Evolutionary conservation across 2,113 vertebrate species (phyloP).

Genomic region (Cnemophilus loriae): DNA sequence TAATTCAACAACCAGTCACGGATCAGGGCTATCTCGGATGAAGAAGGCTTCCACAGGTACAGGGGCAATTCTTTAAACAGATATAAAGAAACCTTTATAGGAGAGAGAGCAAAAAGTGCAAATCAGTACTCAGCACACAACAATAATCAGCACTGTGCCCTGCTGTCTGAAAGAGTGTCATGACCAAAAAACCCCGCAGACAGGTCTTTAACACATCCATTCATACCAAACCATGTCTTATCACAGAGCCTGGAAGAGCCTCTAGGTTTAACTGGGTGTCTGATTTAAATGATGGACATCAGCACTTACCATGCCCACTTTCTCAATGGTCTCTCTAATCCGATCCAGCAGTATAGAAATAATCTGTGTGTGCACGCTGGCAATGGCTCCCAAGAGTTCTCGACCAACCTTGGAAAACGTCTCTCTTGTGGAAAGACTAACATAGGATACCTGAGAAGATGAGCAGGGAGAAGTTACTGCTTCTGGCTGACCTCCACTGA

Average conservation of each 20-base stretch:
- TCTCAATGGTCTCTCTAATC: slow-evolving; percentile 87
- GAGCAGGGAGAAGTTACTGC: neutral
- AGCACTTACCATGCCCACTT: slow-evolving; percentile 90
- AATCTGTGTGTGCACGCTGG: slow-evolving; percentile 80
- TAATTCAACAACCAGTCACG: slow-evolving; percentile 88
- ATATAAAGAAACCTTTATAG: slow-evolving; percentile 87
- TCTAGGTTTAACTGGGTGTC: neutral
- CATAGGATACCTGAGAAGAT: slow-evolving; percentile 84
- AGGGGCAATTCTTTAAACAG: slow-evolving; percentile 95
- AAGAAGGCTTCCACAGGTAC: slow-evolving; percentile 83
- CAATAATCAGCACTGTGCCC: neutral
- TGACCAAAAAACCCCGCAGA: fast-evolving
- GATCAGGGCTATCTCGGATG: slow-evolving; percentile 82
- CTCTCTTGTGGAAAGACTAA: slow-evolving; percentile 88
- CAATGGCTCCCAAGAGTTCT: slow-evolving; percentile 87
- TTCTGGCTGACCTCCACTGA: neutral
- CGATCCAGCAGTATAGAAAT: slow-evolving; percentile 86
- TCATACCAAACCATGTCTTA: neutral
- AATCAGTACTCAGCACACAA: neutral
- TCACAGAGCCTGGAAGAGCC: neutral
- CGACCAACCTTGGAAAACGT: slow-evolving; percentile 94
- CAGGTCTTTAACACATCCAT: neutral
- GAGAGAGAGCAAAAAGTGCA: neutral
- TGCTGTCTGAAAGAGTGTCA: neutral
- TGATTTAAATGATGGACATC: neutral